Evolutionary conservation across 2,888 invertebrate species (phyloP), one percentile per base, ranked within the genome.

Genomic region (Drosophila conformis): DNA sequence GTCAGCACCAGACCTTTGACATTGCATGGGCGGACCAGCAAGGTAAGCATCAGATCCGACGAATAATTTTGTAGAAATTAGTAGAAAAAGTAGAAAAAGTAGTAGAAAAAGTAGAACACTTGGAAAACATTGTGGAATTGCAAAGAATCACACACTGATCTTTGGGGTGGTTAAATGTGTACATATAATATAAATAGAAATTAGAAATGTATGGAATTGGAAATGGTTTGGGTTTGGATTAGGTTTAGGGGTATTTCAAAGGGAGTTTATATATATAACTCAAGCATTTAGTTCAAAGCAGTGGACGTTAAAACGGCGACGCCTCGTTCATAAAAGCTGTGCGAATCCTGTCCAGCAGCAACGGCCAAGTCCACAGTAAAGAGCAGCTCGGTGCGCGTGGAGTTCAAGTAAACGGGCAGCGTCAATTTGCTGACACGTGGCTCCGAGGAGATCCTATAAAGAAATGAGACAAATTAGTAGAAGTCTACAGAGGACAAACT

Each of bases 301-400:
- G 98, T 98, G 51, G 99, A 99, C 29, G 98, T 98, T 91, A 99
- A 95, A 52, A 99, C 95, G 57, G 99, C 99, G 31, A 99, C 99
- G 82, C 99, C 99, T 62, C 99, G 95, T 94, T 99, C 99, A 94
- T 99, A 99, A 95, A 99, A 99, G 93, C 98, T 98, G 93, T 98
- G 98, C 63, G 96, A 97, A 91, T 98, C 98, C 92, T 98, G 97
- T 42, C 97, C 97, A 56, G 97, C 96, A 57, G 97, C 97, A 62
- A 98, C 96, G 86, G 97, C 97, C 92, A 99, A 95, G 89, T 99
- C 98, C 67, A 99, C 96, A 0, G 99, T 99, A 94, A 99, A 99
- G 77, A 99, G 94, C 69, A 99, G 95, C 93, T 99, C 99, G 1
- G 97, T 96, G 82, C 99, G 96, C 18, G 98, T 99, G 74, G 98